Evolutionary conservation across 2,113 vertebrate species (phyloP).

Genomic region (Takifugu flavidus): DNA sequence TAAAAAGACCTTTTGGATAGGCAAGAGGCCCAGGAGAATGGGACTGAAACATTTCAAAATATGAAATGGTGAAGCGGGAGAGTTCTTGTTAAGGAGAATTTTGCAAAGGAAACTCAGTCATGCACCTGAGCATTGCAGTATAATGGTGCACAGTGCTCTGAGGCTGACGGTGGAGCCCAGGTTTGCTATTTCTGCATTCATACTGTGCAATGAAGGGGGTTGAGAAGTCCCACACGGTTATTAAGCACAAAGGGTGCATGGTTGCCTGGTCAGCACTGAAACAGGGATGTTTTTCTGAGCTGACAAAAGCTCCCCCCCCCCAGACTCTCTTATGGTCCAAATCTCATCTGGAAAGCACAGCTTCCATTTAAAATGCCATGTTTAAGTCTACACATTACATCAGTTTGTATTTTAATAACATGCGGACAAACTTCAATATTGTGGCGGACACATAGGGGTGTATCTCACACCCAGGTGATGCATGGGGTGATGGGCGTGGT

Average conservation of each 20-base stretch:
- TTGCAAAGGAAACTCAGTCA: slow-evolving; percentile 50
- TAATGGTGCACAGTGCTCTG: slow-evolving; percentile 71
- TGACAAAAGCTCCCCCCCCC: slow-evolving; percentile 70
- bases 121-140: slow-evolving; percentile 45
- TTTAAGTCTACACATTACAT: slow-evolving; percentile 81
- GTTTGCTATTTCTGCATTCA: slow-evolving; percentile 76
- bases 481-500: no score
- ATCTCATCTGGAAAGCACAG: slow-evolving; percentile 78
- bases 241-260: slow-evolving; percentile 59
- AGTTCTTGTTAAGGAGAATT: slow-evolving; percentile 46
- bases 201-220: slow-evolving; percentile 61
- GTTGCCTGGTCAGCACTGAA: slow-evolving; percentile 59
- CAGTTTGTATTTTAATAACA: slow-evolving; percentile 83
- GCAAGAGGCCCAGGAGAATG: slow-evolving; percentile 54
- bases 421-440: slow-evolving; percentile 84
- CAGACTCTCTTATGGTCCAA: slow-evolving; percentile 48
- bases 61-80: slow-evolving; percentile 55
- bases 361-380: slow-evolving; percentile 81
- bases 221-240: slow-evolving; percentile 55
- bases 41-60: slow-evolving; percentile 52
- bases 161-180: slow-evolving; percentile 49
- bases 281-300: slow-evolving; percentile 76
- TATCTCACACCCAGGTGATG: no score
- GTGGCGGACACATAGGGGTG: slow-evolving; percentile 6
- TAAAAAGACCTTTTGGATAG: slow-evolving; percentile 66